Base-by-base conservation (phyloP, 2,888 invertebrate species). In the Eupeodes luniger region DNA sequence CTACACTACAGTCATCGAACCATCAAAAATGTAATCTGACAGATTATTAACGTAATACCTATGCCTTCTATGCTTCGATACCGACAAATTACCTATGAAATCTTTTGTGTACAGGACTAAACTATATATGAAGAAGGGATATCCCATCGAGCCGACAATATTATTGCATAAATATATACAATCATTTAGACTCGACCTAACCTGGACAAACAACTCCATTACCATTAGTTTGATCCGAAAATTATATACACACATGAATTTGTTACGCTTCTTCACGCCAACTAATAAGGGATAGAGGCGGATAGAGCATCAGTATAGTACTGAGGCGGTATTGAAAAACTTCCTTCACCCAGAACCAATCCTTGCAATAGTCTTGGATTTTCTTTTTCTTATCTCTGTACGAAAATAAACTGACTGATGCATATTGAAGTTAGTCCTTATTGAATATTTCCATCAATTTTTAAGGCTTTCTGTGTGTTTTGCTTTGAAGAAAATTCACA, bases 11-110 rank as follows among this genome's bases (percentile, higher is more conserved):
- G 49, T 27, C 83, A 83, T 34, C 77, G 80, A 80, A 80, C 80
- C 87, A 67, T 87, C 67, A 62, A 80, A 67, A 88, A 85, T 85
- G 55, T 88, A 88, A 88, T 88, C 88, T 44, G 88, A 88, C 88
- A 88, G 85, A 81, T 85, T 81, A 88, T 85, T 88, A 85, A 88
- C 66, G 85, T 81, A 88, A 85, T 85, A 85, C 85, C 5, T 34
- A 59, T 40, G 1, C 40, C 5, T 5, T 40, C 40, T 40, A 40
- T n/a, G n/a, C 40, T 40, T 14, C n/a, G 34, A 59, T 88, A 85
- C 88, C 70, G 81, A 78, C 75, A 85, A 88, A 84, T 88, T 87
- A 83, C 59, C 70, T 74, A 40, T 40, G 40, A 40, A 70, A 70
- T 80, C 76, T 79, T 75, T 44, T 78, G 74, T 82, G 16, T 5